A percentile compares a stretch with the other conserved stretches of the same genome.
Conservation (phyloP, 2,888 invertebrate genomes). For the Creontiades dilutus region DNA sequence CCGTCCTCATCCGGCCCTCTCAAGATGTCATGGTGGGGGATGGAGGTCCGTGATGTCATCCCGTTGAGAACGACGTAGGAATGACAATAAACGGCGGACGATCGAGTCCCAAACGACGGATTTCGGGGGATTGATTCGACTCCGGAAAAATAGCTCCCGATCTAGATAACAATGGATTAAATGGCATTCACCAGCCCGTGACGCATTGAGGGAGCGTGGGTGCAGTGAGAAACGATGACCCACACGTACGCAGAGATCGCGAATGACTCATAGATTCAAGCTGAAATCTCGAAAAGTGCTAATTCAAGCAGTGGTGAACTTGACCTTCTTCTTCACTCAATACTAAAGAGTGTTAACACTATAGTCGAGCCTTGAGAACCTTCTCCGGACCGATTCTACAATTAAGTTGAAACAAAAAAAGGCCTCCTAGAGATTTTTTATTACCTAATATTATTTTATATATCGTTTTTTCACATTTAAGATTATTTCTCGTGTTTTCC, state of each 20-base stretch:
- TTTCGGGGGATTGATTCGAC: not conserved
- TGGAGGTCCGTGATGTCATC: constrained; percentile 40
- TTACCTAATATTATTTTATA: no score
- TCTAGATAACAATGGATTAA: not conserved
- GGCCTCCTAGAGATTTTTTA: no score
- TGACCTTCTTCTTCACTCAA: not conserved
- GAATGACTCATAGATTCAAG: not conserved
- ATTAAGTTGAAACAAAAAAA: no score
- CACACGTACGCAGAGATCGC: not conserved
- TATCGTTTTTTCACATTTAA: no score
- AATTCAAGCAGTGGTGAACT: not conserved
- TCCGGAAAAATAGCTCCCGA: not conserved
- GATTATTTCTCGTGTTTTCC: no score
- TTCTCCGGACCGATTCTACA: no score
- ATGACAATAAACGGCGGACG: not conserved
- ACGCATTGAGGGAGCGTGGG: not conserved
- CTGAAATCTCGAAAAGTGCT: not conserved
- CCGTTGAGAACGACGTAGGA: not conserved
- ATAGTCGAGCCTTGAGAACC: no score
- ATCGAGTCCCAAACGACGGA: not conserved
- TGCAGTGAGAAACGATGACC: not conserved
- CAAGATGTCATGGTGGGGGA: constrained; percentile 10
- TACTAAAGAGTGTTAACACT: no score
- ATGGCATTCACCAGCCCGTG: not conserved
- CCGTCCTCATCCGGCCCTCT: not conserved